Evolutionary conservation across 37 sponge, comb jelly and placozoan genomes (phyloP), one percentile per base, ranked within the genome.

Genomic region (Bolinopsis microptera): DNA sequence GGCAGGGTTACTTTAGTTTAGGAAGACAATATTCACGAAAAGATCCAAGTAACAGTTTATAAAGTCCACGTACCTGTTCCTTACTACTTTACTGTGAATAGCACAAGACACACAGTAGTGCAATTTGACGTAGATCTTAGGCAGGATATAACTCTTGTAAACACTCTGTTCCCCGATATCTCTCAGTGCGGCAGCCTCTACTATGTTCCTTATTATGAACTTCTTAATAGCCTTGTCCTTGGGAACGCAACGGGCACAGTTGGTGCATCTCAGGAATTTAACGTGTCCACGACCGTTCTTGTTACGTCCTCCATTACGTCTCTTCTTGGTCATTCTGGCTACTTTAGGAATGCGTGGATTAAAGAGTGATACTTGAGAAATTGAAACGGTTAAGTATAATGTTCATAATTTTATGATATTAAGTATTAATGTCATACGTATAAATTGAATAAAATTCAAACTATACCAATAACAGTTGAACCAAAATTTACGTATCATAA

Each of bases 61-160:
- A 13, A 67, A n/a, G n/a, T n/a, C n/a, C n/a, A 72, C 31, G 3
- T 21, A 98, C 25, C 99, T 88, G 69, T 97, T 97, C 0, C 97
- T 77, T 32, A 98, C 99, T 13, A 98, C 96, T 93, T 97, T 96
- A 41, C 95, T 95, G 94, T 98, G 99, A 86, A 98, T 98, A 35
- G 99, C 99, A 96, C 99, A 98, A 76, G 97, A 97, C 38, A 99
- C 97, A 95, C 99, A 99, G 94, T 97, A 97, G 35, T 95, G 93
- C 67, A 97, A 92, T 94, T 97, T 99, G 40, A 94, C 95, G 77
- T 99, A 99, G 21, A 99, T 41, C 94, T 96, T 97, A 0, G 98
- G 98, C 13, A 96, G 95, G 69, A 94, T 69, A 23, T 93, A 76
- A 69, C 76, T 30, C 41, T 93, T 98, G 76, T 97, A 99, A 0